Evolutionary conservation across 2,888 invertebrate genomes (phyloP), one percentile per base, ranked within the genome.

Genomic region (Leptinotarsa haldemani): DNA sequence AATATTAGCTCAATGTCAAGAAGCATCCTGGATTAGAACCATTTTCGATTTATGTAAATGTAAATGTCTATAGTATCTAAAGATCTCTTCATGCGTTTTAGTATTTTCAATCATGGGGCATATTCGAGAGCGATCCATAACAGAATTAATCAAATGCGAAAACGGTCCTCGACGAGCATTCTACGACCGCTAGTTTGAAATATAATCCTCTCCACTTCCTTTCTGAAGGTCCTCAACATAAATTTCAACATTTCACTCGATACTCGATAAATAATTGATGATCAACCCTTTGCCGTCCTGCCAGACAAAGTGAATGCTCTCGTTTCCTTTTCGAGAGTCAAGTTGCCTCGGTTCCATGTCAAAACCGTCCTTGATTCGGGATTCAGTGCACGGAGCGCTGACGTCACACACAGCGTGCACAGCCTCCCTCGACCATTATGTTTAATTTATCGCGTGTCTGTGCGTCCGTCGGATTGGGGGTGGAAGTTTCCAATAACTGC

Each of bases 391-490:
- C 81, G 81, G 79, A 80, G 80, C 78, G 81, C 81, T 82, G 83
- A 84, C 84, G 83, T 83, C 83, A 84, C 80, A 79, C 75, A 76
- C 78, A 67, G 72, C 72, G 78, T 77, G 77, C 78, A 78, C 80
- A 76, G 77, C 80, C 82, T 82, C 81, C 80, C 81, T 79, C 77
- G 77, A 80, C 82, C 83, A 81, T 83, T 83, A 83, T 82, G 82
- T 82, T 82, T 83, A 84, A 84, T 84, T 84, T 84, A 84, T 84
- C 77, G 83, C 81, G 79, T 82, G 83, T 81, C 82, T 82, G 82
- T 82, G 81, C 79, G 81, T 81, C 82, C 79, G 80, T 78, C 79
- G 64, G 30, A 56, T 53, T 22, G 46, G 52, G 68, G 30, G 20
- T 46, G 47, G 58, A 66, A 65, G 70, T 46, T 52, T 70, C 70